Evolutionary conservation across 2,113 vertebrate species (phyloP).

Genomic region (Sylvia atricapilla): DNA sequence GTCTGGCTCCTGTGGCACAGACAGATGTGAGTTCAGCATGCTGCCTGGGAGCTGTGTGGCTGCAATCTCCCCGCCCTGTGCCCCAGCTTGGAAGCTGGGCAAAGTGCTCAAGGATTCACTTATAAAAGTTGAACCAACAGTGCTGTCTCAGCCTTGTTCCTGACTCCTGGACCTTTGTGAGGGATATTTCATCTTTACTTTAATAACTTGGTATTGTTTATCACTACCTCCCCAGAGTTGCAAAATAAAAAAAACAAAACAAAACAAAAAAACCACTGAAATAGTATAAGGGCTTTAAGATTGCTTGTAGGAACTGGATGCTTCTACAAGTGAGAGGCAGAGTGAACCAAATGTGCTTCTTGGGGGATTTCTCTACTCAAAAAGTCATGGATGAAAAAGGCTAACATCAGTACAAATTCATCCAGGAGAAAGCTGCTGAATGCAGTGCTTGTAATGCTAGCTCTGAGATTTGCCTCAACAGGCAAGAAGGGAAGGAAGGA

Average conservation of each 20-base stretch:
- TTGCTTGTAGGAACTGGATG: background rate
- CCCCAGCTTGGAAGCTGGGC: background rate
- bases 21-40: background rate
- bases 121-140: background rate
- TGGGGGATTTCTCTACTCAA: background rate
- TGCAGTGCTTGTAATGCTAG: slow-evolving; percentile 1
- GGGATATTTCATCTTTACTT: background rate
- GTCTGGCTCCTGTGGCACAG: background rate
- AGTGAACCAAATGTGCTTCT: background rate
- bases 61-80: background rate
- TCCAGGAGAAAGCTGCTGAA: slow-evolving; percentile 43
- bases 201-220: slow-evolving; percentile 7
- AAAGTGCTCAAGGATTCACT: background rate
- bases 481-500: background rate
- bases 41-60: background rate
- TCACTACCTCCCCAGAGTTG: background rate
- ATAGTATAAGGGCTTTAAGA: background rate
- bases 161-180: background rate
- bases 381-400: background rate
- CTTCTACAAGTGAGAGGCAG: background rate
- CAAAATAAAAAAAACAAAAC: background rate
- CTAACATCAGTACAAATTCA: slow-evolving; percentile 26
- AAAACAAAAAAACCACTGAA: background rate
- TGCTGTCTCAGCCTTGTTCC: background rate
- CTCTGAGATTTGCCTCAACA: slow-evolving; percentile 6